Conservation (phyloP, 2,797 vertebrate genomes). For the Sebastes matsubarae region DNA sequence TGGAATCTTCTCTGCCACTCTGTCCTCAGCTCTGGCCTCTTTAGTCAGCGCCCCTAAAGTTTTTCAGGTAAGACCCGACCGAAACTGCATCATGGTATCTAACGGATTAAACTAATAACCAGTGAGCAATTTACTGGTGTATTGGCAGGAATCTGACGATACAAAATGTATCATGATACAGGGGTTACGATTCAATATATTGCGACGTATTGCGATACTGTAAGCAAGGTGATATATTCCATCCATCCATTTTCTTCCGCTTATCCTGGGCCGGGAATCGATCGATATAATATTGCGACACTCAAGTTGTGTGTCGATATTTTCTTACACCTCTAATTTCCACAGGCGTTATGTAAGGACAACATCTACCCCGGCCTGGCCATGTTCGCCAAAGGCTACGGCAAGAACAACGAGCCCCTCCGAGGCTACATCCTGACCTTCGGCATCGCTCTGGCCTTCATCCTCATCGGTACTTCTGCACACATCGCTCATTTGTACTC, state of each 20-base stretch:
- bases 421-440: constrained; percentile 97
- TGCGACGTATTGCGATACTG: no score
- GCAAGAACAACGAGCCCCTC: constrained; percentile 98
- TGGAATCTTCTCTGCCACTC: constrained; percentile 96
- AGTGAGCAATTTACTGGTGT: not conserved
- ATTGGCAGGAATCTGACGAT: not conserved
- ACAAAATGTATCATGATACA: not conserved
- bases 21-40: constrained; percentile 97
- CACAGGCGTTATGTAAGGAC: constrained; percentile 96
- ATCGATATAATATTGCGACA: not conserved
- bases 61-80: constrained; percentile 88
- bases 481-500: not conserved
- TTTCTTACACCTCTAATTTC: not conserved
- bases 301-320: no score
- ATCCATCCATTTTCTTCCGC: no score
- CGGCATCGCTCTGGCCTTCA: constrained; percentile 94
- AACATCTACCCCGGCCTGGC: constrained; percentile 95
- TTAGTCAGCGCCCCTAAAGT: constrained; percentile 98
- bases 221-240: no score
- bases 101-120: not conserved
- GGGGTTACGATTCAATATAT: not conserved
- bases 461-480: constrained; percentile 90
- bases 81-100: not conserved
- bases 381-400: constrained; percentile 96
- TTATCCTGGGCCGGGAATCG: no score